Evolutionary conservation across 1,140 invertebrate genomes (phyloP).

Genomic region (Bombus vancouverensis): DNA sequence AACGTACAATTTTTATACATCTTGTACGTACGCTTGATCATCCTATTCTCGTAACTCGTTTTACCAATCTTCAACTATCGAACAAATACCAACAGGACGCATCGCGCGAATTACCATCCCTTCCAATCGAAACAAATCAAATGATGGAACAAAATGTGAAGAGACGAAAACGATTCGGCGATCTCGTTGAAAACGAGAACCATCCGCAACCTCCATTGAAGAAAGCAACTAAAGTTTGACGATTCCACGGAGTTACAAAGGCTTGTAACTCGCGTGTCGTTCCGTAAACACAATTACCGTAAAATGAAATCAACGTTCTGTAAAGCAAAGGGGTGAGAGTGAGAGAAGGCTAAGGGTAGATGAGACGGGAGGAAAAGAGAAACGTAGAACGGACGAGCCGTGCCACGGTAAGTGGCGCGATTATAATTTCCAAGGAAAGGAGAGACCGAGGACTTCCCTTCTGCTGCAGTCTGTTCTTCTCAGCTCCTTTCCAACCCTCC

Average conservation of each 20-base stretch:
- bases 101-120: too few species aligned
- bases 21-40: too few species aligned
- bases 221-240: slow-evolving; percentile 34
- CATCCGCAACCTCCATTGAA: background rate
- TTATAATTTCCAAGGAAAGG: slow-evolving; percentile 71
- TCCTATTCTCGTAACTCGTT: too few species aligned
- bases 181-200: slow-evolving; percentile 23
- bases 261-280: slow-evolving; percentile 68
- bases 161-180: slow-evolving; percentile 17
- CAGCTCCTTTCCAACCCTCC: slow-evolving; percentile 30
- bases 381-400: slow-evolving; percentile 56
- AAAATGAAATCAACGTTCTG: slow-evolving; percentile 55
- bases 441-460: slow-evolving; percentile 62
- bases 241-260: slow-evolving; percentile 65
- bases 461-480: slow-evolving; percentile 60
- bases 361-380: slow-evolving; percentile 32
- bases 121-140: too few species aligned
- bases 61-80: too few species aligned
- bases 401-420: slow-evolving; percentile 70
- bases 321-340: background rate
- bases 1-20: too few species aligned
- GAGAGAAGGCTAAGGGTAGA: slow-evolving; percentile 4
- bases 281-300: slow-evolving; percentile 72
- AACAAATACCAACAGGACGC: too few species aligned
- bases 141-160: background rate